Evolutionary conservation across 2,888 invertebrate species (phyloP), one percentile per base, ranked within the genome.

Genomic region (Eledona agricola): DNA sequence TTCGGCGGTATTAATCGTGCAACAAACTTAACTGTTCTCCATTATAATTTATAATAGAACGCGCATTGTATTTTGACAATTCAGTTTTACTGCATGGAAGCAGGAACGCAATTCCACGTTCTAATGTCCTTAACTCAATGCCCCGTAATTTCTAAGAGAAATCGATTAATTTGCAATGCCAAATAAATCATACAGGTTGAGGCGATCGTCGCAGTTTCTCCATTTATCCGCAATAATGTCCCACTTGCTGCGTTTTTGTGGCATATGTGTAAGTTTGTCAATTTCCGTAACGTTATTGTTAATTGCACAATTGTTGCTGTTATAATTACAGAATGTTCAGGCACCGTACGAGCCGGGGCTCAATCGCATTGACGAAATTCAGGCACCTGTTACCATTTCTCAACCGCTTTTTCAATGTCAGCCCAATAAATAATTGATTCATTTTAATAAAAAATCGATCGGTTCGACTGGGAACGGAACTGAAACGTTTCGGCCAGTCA

Each of bases 151-250:
- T 38, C 38, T 26, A 42, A 32, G 16, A 46, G 46, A 46, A 46
- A 46, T 46, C 46, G 46, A 19, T 26, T 26, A 34, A 35, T 46
- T 35, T 23, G 46, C 26, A 34, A 46, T 34, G 23, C 19, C 26
- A 19, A 46, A 46, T 46, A 46, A 46, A 34, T 46, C 34, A 46
- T 46, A 25, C 13, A 11, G 12, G 35, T 17, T 35, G 9, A 32
- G 15, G 25, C 11, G 11, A 26, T n/a, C 22, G 6, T 11, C 19
- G 26, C 28, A 42, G 28, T 42, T 29, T 42, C 42, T 42, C 42
- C 23, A 38, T 15, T 38, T 84, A 60, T 4, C 4, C 3, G 28
- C 7, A 3, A 10, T 1, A 42, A 22, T 9, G n/a, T 3, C 22
- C 0, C n/a, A n/a, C n/a, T n/a, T n/a, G n/a, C n/a, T n/a, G n/a